Conservation (phyloP, 2,888 invertebrate species). For the Machimus atricapillus region DNA sequence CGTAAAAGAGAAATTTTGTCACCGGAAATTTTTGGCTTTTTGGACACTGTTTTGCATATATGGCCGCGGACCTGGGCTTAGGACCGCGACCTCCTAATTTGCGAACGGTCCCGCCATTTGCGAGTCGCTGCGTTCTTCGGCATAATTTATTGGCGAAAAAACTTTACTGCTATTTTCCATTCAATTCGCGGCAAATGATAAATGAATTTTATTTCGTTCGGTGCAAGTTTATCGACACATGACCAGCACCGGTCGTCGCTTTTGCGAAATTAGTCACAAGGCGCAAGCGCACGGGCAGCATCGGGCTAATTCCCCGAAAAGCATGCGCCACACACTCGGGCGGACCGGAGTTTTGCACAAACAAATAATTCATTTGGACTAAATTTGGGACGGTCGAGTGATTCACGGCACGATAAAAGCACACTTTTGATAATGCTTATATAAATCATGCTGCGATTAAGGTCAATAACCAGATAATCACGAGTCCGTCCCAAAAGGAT, state of each 20-base stretch:
- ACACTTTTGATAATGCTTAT: background rate
- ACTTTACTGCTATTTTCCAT: background rate
- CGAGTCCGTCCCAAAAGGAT: background rate
- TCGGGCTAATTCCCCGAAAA: background rate
- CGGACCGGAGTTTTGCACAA: background rate
- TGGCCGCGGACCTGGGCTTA: background rate
- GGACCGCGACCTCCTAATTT: background rate
- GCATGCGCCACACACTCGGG: background rate
- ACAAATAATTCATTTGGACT: background rate
- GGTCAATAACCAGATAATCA: background rate
- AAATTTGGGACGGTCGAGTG: background rate
- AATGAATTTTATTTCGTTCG: background rate
- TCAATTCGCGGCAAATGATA: background rate
- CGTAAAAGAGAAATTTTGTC: constrained; percentile 14
- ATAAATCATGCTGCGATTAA: background rate
- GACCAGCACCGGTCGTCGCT: background rate
- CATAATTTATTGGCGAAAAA: background rate
- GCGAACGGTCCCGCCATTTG: background rate
- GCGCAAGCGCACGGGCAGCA: background rate
- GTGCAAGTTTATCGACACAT: constrained; percentile 6
- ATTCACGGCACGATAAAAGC: background rate
- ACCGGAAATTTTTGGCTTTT: background rate
- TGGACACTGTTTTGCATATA: background rate
- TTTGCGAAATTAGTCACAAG: background rate
- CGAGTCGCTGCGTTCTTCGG: background rate